Conservation (phyloP, 2,888 invertebrate species). For the Xanthorhoe spadicearia region DNA sequence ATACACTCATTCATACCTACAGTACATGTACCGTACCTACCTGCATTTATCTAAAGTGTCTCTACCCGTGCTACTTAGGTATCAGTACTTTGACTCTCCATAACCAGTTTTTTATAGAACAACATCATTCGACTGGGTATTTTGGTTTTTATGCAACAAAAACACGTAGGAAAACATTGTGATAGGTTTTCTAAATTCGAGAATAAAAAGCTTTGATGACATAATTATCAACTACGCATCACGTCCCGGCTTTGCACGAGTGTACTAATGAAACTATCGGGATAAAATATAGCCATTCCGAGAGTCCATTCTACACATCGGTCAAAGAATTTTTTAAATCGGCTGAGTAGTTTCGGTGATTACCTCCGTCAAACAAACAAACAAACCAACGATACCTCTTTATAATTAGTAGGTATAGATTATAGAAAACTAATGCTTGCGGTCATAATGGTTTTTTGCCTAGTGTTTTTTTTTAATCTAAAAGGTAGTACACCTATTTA, state of each 20-base stretch:
- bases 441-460: too few relatives aligned
- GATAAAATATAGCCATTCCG: too few relatives aligned
- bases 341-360: too few relatives aligned
- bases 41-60: constrained; percentile 14
- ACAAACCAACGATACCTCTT: too few relatives aligned
- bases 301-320: too few relatives aligned
- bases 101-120: constrained; percentile 27
- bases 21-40: background rate
- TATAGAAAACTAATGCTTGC: too few relatives aligned
- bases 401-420: too few relatives aligned
- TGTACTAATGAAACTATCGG: too few relatives aligned
- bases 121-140: background rate
- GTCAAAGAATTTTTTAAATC: too few relatives aligned
- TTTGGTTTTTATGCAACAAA: background rate
- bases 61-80: background rate
- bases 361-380: too few relatives aligned
- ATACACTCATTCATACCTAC: constrained; percentile 8
- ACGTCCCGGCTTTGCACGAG: too few relatives aligned
- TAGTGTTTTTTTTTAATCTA: background rate
- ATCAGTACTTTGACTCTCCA: constrained; percentile 2
- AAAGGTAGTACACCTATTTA: too few relatives aligned
- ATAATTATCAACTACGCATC: background rate
- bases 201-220: background rate
- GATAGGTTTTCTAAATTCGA: background rate
- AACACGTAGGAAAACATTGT: background rate